Base-by-base conservation (phyloP, 2,113 vertebrate species). In the Oxygymnocypris stewartii region DNA sequence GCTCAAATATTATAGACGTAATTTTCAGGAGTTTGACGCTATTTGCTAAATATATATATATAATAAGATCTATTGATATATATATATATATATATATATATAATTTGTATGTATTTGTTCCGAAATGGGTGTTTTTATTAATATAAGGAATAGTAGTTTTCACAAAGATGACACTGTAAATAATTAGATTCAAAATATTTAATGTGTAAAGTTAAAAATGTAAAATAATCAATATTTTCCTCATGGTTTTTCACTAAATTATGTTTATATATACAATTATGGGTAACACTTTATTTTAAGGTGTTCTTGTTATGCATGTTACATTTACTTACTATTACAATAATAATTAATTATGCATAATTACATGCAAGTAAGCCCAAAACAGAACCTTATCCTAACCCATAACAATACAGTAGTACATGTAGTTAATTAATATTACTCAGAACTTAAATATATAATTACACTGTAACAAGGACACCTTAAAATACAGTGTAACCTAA, bases 1-100 rank as follows among this genome's bases (percentile, higher is more conserved):
- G 54, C 78, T 35, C 35, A 80, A 80, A 63, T 78, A 78, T 78
- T 78, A 61, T 42, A 80, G 28, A 42, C 20, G 13, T 80, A 37
- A 80, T 63, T 80, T 80, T 40, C 28, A 42, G 31, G 51, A 20
- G 25, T 40, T 51, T 51, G 49, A 37, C 4, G 18, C 37, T 51
- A 57, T 54, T 79, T 79, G 28, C 54, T 49, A 78, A 47, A 44
- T 44, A 37, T 51, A 40, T 11, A 44, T 44, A 37, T 51, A 40
- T 11, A 14, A 31, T 31, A 31, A 31, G 28, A 31, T 31, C 1
- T 31, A 31, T 31, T 31, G 28, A 78, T 47, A 44, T 44, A 37
- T 51, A 40, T 11, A 14, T 23, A 4, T 37, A 42, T 9, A 37
- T 51, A 1, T 11, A 78, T 47, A 44, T 44, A 37, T 9, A 37